phyloP scores from a whole-genome alignment of 2,113 vertebrate species.

The Corynorhinus townsendii region DNA sequence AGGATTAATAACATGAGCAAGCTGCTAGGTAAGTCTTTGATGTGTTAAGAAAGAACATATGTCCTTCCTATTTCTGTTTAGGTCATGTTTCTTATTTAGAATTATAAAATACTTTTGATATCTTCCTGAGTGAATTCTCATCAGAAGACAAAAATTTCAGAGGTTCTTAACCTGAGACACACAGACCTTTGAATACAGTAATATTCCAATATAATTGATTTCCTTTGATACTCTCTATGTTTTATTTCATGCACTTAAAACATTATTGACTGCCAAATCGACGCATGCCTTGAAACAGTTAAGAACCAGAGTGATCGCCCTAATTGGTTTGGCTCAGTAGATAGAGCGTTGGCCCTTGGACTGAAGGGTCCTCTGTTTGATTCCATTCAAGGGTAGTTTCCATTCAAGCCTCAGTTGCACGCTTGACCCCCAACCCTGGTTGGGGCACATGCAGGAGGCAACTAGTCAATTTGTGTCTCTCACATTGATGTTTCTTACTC shows the following conservation, averaged over 20 bases:
- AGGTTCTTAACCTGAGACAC: neutral
- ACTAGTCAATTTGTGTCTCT: no score
- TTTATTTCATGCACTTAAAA: neutral
- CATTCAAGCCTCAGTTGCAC: no score
- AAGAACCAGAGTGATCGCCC: neutral
- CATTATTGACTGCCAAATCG: neutral
- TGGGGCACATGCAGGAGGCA: no score
- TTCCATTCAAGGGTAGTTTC: no score
- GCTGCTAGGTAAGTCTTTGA: constrained; percentile 75
- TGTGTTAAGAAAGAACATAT: neutral
- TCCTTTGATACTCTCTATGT: neutral
- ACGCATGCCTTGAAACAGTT: neutral
- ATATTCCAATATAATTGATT: neutral
- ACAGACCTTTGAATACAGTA: neutral
- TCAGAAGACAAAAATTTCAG: neutral
- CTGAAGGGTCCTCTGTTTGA: no score
- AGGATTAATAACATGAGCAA: constrained; percentile 79
- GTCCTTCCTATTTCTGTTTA: neutral
- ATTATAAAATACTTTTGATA: neutral
- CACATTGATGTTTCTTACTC: no score
- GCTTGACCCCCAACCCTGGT: no score
- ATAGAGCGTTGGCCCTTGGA: no score
- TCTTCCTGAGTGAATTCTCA: neutral
- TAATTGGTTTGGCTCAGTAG: no score
- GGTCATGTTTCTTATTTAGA: neutral